A percentile compares a stretch with the other conserved stretches of the same genome.
phyloP scores from a whole-genome alignment of 1,140 invertebrate genomes.

The Pogonomyrmex barbatus region DNA sequence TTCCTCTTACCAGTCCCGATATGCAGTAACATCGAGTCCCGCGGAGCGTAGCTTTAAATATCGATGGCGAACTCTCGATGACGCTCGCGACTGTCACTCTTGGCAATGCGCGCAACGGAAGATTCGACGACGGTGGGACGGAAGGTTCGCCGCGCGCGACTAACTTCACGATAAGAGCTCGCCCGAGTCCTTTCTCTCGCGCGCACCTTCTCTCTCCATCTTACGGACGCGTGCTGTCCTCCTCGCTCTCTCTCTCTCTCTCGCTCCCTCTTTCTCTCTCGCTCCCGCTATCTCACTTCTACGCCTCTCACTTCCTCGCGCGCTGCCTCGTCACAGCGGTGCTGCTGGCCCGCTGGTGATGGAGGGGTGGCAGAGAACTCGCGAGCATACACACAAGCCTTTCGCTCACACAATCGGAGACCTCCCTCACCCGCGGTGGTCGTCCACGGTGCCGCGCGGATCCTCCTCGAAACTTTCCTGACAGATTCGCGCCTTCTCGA shows the following conservation, averaged over 20 bases:
- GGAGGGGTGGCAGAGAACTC: slow-evolving; percentile 22
- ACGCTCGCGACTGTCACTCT: slow-evolving; percentile 66
- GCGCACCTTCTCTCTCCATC: slow-evolving; percentile 2
- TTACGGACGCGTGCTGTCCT: slow-evolving; percentile 3
- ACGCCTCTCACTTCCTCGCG: slow-evolving; percentile 5
- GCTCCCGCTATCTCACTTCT: background rate
- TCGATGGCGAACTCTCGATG: slow-evolving; percentile 18
- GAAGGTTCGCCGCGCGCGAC: slow-evolving; percentile 75
- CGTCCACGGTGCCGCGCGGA: background rate
- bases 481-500: background rate
- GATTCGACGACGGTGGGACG: slow-evolving; percentile 72
- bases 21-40: background rate
- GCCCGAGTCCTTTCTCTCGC: slow-evolving; percentile 57
- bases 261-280: background rate
- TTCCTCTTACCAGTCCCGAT: background rate
- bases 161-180: slow-evolving; percentile 68
- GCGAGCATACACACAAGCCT: slow-evolving; percentile 52
- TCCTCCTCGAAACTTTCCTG: background rate
- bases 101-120: slow-evolving; percentile 58
- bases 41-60: slow-evolving; percentile 31
- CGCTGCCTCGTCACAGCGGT: slow-evolving; percentile 31
- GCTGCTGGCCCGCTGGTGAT: background rate
- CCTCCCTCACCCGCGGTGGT: background rate
- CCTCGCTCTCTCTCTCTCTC: background rate
- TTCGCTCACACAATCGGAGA: slow-evolving; percentile 54